Base-by-base conservation (phyloP, 1,140 invertebrate genomes). In the Dendrolimus kikuchii region DNA sequence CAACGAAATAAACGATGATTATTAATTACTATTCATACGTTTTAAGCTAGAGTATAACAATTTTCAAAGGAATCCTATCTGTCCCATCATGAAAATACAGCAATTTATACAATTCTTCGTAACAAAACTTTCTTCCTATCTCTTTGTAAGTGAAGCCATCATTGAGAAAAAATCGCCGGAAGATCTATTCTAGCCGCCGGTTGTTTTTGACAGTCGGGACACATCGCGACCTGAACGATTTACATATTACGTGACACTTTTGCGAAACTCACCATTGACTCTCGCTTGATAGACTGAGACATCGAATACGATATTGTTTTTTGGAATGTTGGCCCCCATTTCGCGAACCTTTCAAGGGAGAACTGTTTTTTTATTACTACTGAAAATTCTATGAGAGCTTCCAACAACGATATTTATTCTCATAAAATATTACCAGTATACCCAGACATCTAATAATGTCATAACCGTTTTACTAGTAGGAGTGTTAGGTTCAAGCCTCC, bases 231-330 rank as follows among this genome's bases (percentile, higher is more conserved):
- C 81, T 81, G 71, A 81, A 79, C 82, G 78, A 84, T 86, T 86
- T 86, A 86, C 79, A 86, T 86, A 84, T 76, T 86, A 84, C 82
- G 82, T 86, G 82, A 86, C 78, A 81, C 64, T 82, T 83, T 86
- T 84, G 63, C 72, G 66, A 77, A 82, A 71, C 60, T 70, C 75
- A 56, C 64, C 75, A 86, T 84, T 82, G 82, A 84, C 75, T 81
- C 65, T 64, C 49, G 56, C 55, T 60, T 74, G 77, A 86, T 83
- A 76, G 78, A 84, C 79, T 77, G 77, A 80, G 76, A 81, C 76
- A 76, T 81, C 60, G 72, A 66, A 68, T 65, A 62, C 71, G 73
- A 81, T 84, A 86, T 84, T 82, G 81, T 86, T 86, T 83, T 80
- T 77, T 23, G 69, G 64, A 69, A 78, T 71, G 65, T 71, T 66